Percentiles rank a stretch among this genome's conserved stretches.
Evolutionary conservation across 2,113 vertebrate genomes (phyloP).

Genomic region (Vimba vimba): DNA sequence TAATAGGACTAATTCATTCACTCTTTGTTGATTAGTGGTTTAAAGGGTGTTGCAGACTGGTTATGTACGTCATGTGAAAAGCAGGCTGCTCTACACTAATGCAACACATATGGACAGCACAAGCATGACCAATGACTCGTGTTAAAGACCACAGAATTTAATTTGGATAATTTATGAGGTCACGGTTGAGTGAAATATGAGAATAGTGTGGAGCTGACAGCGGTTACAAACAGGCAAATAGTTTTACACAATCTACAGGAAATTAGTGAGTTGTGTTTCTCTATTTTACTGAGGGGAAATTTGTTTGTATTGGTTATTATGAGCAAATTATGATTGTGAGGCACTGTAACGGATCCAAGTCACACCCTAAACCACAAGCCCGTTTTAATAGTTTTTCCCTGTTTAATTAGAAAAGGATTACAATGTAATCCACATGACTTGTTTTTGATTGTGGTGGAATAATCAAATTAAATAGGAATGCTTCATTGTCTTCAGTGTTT

Average conservation of each 20-base stretch:
- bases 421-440: not conserved
- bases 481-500: not conserved
- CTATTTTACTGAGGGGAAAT: not conserved
- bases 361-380: conserved; percentile 5
- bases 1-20: not conserved
- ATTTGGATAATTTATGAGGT: conserved; percentile 51
- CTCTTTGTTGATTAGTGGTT: not conserved
- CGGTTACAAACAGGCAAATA: conserved; percentile 33
- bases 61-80: conserved; percentile 17
- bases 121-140: conserved; percentile 23
- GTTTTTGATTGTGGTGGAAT: not conserved
- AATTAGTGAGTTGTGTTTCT: conserved; percentile 36
- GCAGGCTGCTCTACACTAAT: conserved; percentile 35
- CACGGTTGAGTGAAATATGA: conserved; percentile 30
- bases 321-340: conserved; percentile 4
- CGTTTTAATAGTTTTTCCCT: conserved; percentile 24
- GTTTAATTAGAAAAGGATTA: conserved; percentile 46
- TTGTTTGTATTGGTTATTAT: conserved; percentile 30
- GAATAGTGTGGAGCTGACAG: conserved; percentile 4
- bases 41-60: not conserved
- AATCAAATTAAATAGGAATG: not conserved
- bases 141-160: conserved; percentile 33
- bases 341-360: not conserved
- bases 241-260: conserved; percentile 41
- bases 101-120: conserved; percentile 33